These are phyloP conservation scores for Hirundichthys speculiger DNA, from an alignment of 2,113 vertebrate genomes.

Conservation along the genomic window DNA sequence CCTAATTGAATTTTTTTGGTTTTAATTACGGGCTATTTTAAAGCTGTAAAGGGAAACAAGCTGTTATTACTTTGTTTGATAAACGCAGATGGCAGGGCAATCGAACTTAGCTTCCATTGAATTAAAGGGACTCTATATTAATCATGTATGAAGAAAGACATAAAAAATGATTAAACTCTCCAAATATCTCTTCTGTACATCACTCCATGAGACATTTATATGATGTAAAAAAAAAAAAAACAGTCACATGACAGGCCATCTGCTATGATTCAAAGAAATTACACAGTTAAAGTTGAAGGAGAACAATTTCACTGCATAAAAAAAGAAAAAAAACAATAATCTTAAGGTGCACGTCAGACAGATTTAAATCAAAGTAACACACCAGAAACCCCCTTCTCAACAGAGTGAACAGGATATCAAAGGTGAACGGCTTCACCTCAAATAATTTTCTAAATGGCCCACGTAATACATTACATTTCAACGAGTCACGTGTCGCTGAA, in stretches of 20 bases:
- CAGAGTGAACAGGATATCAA: constrained; percentile 53
- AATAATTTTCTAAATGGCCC: constrained; percentile 54
- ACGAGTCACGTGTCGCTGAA: constrained; percentile 62
- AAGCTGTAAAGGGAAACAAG: constrained; percentile 38
- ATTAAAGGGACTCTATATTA: constrained; percentile 33
- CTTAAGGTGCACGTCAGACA: constrained; percentile 56
- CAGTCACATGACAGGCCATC: constrained; percentile 20
- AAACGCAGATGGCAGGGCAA: constrained; percentile 41
- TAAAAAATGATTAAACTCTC: neutral
- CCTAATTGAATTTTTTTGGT: constrained; percentile 67
- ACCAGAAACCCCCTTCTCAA: constrained; percentile 53
- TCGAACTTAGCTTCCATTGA: constrained; percentile 18
- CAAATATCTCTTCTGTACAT: neutral
- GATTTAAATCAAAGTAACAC: constrained; percentile 69
- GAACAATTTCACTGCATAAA: constrained; percentile 43
- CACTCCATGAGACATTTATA: constrained; percentile 24
- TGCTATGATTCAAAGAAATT: constrained; percentile 61
- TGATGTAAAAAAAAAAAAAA: constrained; percentile 37
- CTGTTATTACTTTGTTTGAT: constrained; percentile 40
- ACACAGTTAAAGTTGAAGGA: constrained; percentile 25
- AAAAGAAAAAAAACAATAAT: constrained; percentile 67
- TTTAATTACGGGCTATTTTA: constrained; percentile 69
- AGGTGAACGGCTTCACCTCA: constrained; percentile 57
- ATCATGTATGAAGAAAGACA: constrained; percentile 19
- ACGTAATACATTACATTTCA: constrained; percentile 61